Conservation (phyloP, 2,888 invertebrate genomes). For the Rhogogaster chlorosoma region DNA sequence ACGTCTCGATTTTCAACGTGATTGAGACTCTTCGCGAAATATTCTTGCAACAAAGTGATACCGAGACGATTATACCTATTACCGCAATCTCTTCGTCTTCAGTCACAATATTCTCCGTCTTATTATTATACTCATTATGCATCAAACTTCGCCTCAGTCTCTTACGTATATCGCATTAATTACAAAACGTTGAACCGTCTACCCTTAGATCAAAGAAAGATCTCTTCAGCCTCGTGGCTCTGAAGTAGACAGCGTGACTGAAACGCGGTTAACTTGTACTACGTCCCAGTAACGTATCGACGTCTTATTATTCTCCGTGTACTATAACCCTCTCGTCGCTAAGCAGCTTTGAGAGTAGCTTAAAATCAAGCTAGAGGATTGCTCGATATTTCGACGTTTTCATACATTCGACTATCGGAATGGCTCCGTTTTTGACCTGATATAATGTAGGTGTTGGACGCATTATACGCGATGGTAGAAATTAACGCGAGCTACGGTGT, state of each 20-base stretch:
- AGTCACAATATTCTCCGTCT: not conserved
- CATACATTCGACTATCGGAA: not conserved
- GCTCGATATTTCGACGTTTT: not conserved
- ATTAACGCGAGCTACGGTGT: not conserved
- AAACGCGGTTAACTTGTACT: not conserved
- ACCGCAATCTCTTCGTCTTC: not conserved
- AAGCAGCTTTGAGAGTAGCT: not conserved
- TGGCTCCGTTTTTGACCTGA: not conserved
- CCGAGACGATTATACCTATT: not conserved
- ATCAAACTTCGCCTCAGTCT: not conserved
- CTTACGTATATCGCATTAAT: constrained; percentile 1
- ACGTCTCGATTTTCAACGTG: not conserved
- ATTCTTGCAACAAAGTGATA: not conserved
- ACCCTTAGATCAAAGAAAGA: constrained; percentile 24
- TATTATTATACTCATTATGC: not conserved
- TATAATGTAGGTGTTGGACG: not conserved
- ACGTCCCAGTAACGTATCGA: not conserved
- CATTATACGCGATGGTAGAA: not conserved
- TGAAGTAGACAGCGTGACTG: constrained; percentile 8
- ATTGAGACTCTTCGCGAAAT: not conserved
- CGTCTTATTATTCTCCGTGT: not conserved
- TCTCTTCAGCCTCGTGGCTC: not conserved
- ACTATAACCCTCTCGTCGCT: not conserved
- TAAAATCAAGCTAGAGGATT: not conserved
- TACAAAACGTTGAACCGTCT: not conserved